These are phyloP conservation scores for Drosophila kikkawai DNA, from an alignment of 1,140 invertebrate genomes.

Conservation along the genomic window DNA sequence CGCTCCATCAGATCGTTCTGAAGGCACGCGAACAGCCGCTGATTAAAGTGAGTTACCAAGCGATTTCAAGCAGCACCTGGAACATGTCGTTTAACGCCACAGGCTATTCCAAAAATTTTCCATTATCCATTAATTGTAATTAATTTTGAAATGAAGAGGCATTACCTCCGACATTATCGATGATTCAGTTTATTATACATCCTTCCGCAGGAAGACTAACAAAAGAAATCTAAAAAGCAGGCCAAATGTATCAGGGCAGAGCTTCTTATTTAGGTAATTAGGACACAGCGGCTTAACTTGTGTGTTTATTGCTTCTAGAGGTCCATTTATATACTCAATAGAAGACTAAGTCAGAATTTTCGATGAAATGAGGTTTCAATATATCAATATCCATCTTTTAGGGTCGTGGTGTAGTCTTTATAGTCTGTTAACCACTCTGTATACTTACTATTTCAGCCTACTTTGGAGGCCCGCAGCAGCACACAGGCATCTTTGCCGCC, in stretches of 20 bases:
- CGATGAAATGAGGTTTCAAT: neutral
- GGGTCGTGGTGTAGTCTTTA: neutral
- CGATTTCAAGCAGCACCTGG: constrained; percentile 22
- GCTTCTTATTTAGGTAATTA: neutral
- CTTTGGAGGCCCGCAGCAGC: constrained; percentile 79
- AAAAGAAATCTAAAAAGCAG: neutral
- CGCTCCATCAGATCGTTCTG: constrained; percentile 91
- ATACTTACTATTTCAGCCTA: constrained; percentile 75
- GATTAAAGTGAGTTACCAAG: constrained; percentile 86
- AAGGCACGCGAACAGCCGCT: constrained; percentile 91
- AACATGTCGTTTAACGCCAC: constrained; percentile 12
- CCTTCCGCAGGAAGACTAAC: neutral
- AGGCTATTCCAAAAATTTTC: constrained; percentile 22
- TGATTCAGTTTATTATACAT: constrained; percentile 7
- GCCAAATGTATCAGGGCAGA: neutral
- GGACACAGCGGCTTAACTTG: neutral
- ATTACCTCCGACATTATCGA: neutral
- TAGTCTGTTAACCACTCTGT: neutral
- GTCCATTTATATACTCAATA: neutral
- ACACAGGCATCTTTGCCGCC: constrained; percentile 84
- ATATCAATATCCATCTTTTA: neutral
- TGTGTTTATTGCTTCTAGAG: neutral
- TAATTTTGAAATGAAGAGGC: constrained; percentile 45
- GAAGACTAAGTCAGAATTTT: neutral
- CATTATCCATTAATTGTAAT: constrained; percentile 46